Evolutionary conservation across 1,140 invertebrate species (phyloP), one percentile per base, ranked within the genome.

Genomic region (Bombus breviceps): DNA sequence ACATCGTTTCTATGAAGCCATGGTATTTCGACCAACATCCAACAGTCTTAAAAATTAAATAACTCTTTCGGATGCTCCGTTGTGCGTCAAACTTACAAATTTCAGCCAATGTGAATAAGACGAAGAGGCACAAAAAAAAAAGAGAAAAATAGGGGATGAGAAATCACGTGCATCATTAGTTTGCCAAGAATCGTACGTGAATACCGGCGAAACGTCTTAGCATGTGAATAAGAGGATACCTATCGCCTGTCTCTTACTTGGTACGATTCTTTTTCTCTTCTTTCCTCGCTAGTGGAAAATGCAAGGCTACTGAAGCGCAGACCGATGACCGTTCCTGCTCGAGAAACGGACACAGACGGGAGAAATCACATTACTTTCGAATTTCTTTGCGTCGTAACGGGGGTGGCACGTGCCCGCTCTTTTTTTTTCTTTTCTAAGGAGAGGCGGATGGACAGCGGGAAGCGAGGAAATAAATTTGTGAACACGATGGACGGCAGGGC

Each of bases 391-490:
- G 43, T 77, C 64, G 80, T n/a, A 84, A 86, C 68, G 68, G 75
- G 71, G 79, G 71, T 73, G 89, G 83, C 92, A 93, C 91, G 90
- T 93, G 92, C 43, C 71, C 53, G 25, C 81, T 77, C 76, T 82
- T 85, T 83, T 71, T 71, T 85, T 71, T 83, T 68, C 37, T 22
- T 59, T 71, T 81, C 64, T 22, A 85, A 69, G 76, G 32, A 68
- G 69, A 81, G 37, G 74, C 22, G 76, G 32, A 88, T 32, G 71
- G 62, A 59, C 39, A 75, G 39, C 41, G 73, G 81, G 86, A 78
- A 84, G 47, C 81, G 74, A 89, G 92, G 92, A 94, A 94, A 88
- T 91, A 90, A 93, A 93, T 94, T 92, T 92, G 92, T 91, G 87
- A 93, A 89, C 85, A 84, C 92, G 87, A 93, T 92, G 89, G 92